phyloP scores from a whole-genome alignment of 2,797 vertebrate genomes.

The Thamnophis elegans region DNA sequence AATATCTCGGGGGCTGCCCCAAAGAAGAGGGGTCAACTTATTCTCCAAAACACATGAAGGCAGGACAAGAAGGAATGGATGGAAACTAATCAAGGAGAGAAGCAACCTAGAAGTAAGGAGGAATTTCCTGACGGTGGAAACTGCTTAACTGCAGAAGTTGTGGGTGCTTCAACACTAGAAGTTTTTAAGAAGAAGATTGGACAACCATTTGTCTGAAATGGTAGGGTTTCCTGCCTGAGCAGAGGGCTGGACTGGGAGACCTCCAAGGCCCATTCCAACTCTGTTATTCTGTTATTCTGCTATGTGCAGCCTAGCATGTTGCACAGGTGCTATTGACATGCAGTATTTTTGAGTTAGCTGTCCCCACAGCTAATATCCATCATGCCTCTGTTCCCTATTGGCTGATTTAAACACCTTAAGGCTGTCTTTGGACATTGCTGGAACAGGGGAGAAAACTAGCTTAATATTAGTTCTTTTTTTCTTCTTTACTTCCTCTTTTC shows the following conservation, averaged over 20 bases:
- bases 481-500: neutral
- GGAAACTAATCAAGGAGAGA: neutral
- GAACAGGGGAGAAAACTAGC: neutral
- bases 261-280: neutral
- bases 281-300: neutral
- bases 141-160: accelerated
- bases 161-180: neutral
- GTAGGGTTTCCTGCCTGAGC: neutral
- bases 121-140: neutral
- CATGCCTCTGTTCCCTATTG: neutral
- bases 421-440: neutral
- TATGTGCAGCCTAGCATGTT: neutral
- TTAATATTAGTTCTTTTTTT: neutral
- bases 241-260: neutral
- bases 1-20: neutral
- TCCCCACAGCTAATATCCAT: neutral
- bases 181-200: neutral
- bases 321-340: neutral
- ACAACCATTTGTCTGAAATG: neutral
- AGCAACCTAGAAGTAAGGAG: neutral
- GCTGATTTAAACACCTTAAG: neutral
- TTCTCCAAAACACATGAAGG: neutral
- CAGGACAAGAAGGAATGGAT: neutral
- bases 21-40: neutral
- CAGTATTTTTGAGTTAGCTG: neutral